Base-by-base conservation (phyloP, 2,888 invertebrate species). In the Eupithecia exiguata region DNA sequence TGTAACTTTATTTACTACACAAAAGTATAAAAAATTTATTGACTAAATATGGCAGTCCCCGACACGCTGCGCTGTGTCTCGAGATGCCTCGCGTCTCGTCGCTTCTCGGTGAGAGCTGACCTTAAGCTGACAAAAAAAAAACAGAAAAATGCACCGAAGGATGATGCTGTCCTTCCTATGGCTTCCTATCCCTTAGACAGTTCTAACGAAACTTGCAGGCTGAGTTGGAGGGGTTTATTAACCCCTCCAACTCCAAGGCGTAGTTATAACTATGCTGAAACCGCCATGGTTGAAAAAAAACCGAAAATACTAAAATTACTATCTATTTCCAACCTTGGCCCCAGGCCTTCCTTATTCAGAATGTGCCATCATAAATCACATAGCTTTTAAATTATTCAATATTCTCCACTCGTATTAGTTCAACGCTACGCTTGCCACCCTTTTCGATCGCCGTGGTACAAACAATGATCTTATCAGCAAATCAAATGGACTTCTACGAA, bases 381-480 rank as follows among this genome's bases (percentile, higher is more conserved):
- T n/a, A 18, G 53, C 30, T 49, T 69, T 75, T 72, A 73, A 30
- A 70, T 73, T 70, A 73, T 73, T 70, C 70, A 73, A 65, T 58
- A 25, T 46, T 65, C n/a, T 70, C 70, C 18, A 40, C 43, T 35
- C 68, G 36, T 68, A 72, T 72, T 68, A 63, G 67, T 63, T 75
- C 69, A 67, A 35, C 61, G 49, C 61, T 68, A 72, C 75, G 63
- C 46, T 70, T 35, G 62, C 46, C 68, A 71, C 75, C 68, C 38
- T 68, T 75, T 72, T 65, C 68, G 68, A 75, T 75, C 58, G 68
- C 70, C 68, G 21, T 58, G 30, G 65, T 43, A 73, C 49, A 73
- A 75, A 73, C 71, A 73, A 69, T 69, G 75, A 75, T 75, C 71
- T 71, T 75, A 75, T 75, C 75, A 69, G 36, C 49, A 68, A 69